Percentiles rank a stretch among this genome's conserved stretches.
phyloP scores from a whole-genome alignment of 2,113 vertebrate genomes.

The Arvicanthis niloticus region DNA sequence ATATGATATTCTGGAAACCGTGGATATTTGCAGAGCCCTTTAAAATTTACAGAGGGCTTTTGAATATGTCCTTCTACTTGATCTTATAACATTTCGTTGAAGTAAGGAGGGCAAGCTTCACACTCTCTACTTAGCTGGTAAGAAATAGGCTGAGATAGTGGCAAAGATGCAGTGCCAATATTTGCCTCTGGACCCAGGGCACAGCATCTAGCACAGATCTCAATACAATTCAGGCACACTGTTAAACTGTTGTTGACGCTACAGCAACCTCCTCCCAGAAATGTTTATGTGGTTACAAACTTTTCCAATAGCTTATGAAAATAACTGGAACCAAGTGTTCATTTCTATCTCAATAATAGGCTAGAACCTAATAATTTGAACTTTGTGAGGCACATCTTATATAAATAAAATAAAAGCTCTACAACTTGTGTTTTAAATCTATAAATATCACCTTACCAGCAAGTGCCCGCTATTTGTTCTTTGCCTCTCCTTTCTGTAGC shows the following conservation, averaged over 20 bases:
- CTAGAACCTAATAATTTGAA: constrained; percentile 22
- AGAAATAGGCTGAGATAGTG: background rate
- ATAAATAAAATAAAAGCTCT: constrained; percentile 63
- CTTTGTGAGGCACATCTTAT: constrained; percentile 12
- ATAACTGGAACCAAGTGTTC: constrained; percentile 4
- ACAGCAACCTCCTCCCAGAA: background rate
- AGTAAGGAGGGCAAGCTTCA: background rate
- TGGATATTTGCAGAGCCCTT: constrained; percentile 57
- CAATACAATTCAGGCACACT: fast-evolving
- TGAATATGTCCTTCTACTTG: constrained; percentile 52
- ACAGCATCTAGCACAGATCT: fast-evolving
- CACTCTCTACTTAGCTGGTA: background rate
- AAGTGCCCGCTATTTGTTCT: background rate
- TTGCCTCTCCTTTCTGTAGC: background rate
- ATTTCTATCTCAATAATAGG: constrained; percentile 12
- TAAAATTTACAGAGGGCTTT: constrained; percentile 66
- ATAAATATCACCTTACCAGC: background rate
- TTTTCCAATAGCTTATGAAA: background rate
- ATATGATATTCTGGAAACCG: constrained; percentile 22
- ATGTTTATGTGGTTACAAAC: background rate
- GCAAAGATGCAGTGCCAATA: fast-evolving
- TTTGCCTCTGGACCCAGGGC: fast-evolving
- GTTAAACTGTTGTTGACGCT: fast-evolving
- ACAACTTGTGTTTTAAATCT: background rate
- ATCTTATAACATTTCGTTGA: constrained; percentile 43